A percentile compares a stretch with the other conserved stretches of the same genome.
Evolutionary conservation across 2,797 vertebrate species (phyloP).

Genomic region (Enoplosus armatus): DNA sequence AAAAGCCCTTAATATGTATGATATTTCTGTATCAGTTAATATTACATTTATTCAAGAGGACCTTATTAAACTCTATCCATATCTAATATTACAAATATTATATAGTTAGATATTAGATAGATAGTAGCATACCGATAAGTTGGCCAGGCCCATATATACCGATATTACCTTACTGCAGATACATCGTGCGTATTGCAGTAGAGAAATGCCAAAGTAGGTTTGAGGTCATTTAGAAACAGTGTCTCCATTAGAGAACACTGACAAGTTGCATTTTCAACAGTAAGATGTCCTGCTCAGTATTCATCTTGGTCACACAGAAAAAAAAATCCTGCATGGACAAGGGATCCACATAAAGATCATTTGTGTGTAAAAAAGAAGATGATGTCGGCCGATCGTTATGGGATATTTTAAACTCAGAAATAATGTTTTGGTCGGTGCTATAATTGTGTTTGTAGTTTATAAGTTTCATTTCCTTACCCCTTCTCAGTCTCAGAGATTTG

Average conservation of each 20-base stretch:
- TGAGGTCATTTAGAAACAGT: too few relatives aligned
- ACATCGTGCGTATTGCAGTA: too few relatives aligned
- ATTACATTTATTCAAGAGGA: not conserved
- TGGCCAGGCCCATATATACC: not conserved
- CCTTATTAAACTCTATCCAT: constrained; percentile 2
- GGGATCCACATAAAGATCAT: not conserved
- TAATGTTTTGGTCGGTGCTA: not conserved
- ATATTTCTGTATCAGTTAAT: not conserved
- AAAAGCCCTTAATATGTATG: not conserved
- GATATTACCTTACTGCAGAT: not conserved
- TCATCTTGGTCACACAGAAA: not conserved
- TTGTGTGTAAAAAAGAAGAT: not conserved
- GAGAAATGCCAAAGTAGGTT: not conserved
- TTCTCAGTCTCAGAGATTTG: not conserved
- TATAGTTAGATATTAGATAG: too few relatives aligned
- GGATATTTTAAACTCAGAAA: not conserved
- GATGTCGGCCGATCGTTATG: not conserved
- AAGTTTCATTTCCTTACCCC: not conserved
- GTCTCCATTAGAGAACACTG: too few relatives aligned
- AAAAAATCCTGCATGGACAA: not conserved
- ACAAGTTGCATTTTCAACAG: too few relatives aligned
- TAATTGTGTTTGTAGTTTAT: not conserved
- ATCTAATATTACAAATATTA: too few relatives aligned
- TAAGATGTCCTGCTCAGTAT: not conserved
- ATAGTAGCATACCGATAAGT: too few relatives aligned